Base-by-base conservation (phyloP, 2,113 vertebrate species). In the Eidolon helvum region DNA sequence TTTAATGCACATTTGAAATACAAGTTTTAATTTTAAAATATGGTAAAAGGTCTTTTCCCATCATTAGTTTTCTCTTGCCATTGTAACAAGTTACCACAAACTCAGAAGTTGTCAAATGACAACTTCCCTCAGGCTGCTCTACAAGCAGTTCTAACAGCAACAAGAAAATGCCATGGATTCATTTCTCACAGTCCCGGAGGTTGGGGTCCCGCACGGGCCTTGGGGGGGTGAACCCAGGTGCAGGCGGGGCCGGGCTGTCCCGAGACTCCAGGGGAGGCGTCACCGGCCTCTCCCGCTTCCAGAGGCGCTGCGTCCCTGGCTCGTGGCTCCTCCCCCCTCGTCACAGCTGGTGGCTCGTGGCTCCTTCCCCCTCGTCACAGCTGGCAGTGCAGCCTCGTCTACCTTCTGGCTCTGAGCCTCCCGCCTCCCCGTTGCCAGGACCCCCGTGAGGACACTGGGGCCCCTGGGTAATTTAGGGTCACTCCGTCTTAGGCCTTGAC, bases 241-340 rank as follows among this genome's bases (percentile, higher is more conserved):
- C 35, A 21, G 15, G 24, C 22, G 8, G 61, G 59, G 22, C 95
- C 4, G 9, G 21, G 50, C 28, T 16, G 8, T 21, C 50, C 9
- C 1, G 19, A 65, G 22, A 35, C 45, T 50, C 61, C 26, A 19
- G 26, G 11, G 21, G 18, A 55, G 28, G 40, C 1, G 0, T 0
- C 15, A 18, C 45, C 14, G 1, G 38, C n/a, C 38, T 11, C 11
- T 61, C 21, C 55, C 10, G 65, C 48, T 15, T 26, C 30, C n/a
- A 24, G 65, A 28, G 24, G 55, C 0, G 0, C 38, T 1, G 0
- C 2, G 0, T 7, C 45, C 12, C 38, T 33, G 63, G 16, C 40
- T 12, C 0, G 0, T 63, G 45, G 35, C 28, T 16, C n/a, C 50
- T 72, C 30, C 59, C 65, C 59, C 19, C 1, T 65, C 40, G 2